These are phyloP conservation scores for Geophilus truncorum DNA, from an alignment of 2,888 invertebrate genomes.

Conservation along the genomic window DNA sequence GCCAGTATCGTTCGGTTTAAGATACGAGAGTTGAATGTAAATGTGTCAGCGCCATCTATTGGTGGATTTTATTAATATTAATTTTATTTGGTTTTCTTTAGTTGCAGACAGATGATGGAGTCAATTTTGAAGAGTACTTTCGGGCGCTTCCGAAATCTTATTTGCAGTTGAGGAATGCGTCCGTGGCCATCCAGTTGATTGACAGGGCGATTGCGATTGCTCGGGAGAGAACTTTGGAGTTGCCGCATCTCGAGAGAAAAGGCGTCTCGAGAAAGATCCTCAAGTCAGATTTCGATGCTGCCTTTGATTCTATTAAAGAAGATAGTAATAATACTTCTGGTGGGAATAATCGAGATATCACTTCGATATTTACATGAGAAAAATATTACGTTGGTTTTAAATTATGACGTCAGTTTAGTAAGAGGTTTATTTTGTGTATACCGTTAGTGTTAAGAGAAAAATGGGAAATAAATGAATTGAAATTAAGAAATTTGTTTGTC, in stretches of 20 bases:
- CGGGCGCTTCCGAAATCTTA: neutral
- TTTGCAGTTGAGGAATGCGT: neutral
- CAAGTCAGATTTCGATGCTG: neutral
- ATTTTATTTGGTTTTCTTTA: too few relatives aligned
- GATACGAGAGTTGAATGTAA: neutral
- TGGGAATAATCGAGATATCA: neutral
- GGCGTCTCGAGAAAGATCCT: neutral
- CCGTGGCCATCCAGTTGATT: neutral
- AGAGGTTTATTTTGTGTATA: too few relatives aligned
- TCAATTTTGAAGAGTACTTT: neutral
- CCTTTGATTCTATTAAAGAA: neutral
- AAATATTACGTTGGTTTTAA: too few relatives aligned
- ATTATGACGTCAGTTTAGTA: neutral
- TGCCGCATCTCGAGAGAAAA: neutral
- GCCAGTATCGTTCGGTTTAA: conserved; percentile 3
- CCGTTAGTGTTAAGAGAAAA: too few relatives aligned
- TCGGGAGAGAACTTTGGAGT: neutral
- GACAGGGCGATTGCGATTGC: neutral
- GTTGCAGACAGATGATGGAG: too few relatives aligned
- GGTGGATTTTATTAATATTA: too few relatives aligned
- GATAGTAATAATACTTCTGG: neutral
- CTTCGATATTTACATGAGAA: neutral
- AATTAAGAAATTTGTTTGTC: too few relatives aligned
- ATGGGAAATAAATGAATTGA: too few relatives aligned
- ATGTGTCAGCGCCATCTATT: neutral